A percentile compares a stretch with the other conserved stretches of the same genome.
These are phyloP conservation scores for Melanostoma mellinum DNA, from an alignment of 2,888 invertebrate species.

Conservation along the genomic window DNA sequence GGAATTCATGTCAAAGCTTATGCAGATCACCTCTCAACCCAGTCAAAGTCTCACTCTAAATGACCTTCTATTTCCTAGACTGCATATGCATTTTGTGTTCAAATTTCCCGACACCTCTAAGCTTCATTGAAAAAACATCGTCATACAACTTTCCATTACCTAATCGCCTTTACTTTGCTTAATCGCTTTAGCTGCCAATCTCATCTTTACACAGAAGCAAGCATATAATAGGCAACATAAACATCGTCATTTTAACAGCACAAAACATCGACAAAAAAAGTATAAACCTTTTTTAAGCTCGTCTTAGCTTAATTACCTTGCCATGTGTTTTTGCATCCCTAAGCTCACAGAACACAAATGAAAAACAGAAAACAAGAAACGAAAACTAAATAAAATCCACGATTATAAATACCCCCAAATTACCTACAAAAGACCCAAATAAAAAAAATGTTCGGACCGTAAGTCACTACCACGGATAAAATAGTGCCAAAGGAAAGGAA, in stretches of 20 bases:
- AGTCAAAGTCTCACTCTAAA: too few relatives aligned
- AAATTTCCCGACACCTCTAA: too few relatives aligned
- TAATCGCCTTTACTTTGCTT: too few relatives aligned
- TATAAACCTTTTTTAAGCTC: conserved; percentile 1
- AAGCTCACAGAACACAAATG: conserved; percentile 9
- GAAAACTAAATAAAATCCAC: conserved; percentile 8
- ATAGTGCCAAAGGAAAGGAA: conserved; percentile 18
- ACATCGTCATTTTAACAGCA: neutral
- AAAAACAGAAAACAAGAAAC: neutral
- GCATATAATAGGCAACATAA: neutral
- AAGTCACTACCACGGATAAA: conserved; percentile 41
- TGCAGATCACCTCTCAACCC: too few relatives aligned
- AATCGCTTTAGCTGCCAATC: too few relatives aligned
- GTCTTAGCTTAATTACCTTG: conserved; percentile 59
- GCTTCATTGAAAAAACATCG: neutral
- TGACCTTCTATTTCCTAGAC: too few relatives aligned
- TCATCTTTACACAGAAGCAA: neutral
- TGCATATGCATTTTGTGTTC: neutral
- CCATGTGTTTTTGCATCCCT: conserved; percentile 40
- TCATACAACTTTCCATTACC: neutral
- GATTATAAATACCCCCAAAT: conserved; percentile 49
- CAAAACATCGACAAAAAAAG: conserved; percentile 19
- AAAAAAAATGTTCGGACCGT: conserved; percentile 21
- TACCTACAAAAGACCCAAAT: conserved; percentile 37
- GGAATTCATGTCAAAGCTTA: too few relatives aligned